Evolutionary conservation across 1,140 invertebrate species (phyloP), one percentile per base, ranked within the genome.

Genomic region (Trichonephila clavata): DNA sequence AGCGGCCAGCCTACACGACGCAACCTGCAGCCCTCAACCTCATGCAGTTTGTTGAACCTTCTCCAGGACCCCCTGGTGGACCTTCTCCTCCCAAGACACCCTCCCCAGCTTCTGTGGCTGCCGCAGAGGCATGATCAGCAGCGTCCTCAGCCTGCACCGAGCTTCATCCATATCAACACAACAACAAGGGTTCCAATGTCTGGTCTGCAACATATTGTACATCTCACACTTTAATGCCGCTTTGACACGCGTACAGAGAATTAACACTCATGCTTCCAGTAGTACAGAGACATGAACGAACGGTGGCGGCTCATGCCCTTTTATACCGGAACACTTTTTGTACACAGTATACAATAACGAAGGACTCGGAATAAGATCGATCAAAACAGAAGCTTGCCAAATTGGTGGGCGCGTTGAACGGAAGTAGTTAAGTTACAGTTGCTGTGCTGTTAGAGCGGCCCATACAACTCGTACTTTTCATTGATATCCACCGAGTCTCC

Each of bases 31-130:
- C 92, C 83, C 92, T 93, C 6, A 93, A 93, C 63, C 86, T 93
- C 21, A 93, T 93, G 92, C 92, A 93, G 77, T 93, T 93, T 50
- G 86, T 86, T 32, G 92, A 93, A 59, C 87, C 92, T 16, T 77
- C 90, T 4, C 39, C 90, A 57, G n/a, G 81, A 27, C 39, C 80
- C 13, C 39, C 27, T 14, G 61, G 84, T n/a, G 92, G 92, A 0
- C 57, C 86, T 8, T 93, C 92, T 8, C 92, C 92, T 5, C 87
- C 92, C 3, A 88, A 88, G 60, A 93, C 92, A 1, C 92, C 92
- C 43, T 93, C 92, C 24, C 92, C 92, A 24, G 92, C 87, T 27
- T 88, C 92, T 27, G 71, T 93, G 24, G 86, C 92, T n/a, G 87
- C 92, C 39, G 86, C 92, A 50, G 92, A 93, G 32, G 92, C 92